phyloP scores from a whole-genome alignment of 2,888 invertebrate genomes.

The Nomada ferruginata region DNA sequence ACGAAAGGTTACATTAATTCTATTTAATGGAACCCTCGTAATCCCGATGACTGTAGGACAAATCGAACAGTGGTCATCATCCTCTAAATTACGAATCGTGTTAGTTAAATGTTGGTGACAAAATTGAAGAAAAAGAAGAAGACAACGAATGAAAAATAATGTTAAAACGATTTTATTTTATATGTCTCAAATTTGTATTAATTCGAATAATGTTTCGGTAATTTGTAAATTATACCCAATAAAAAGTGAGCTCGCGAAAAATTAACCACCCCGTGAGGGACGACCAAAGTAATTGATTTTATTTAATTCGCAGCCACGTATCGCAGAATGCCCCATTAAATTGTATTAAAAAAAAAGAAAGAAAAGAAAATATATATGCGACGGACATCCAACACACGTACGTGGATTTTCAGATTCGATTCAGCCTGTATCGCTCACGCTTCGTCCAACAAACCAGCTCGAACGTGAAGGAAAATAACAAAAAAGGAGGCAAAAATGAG shows the following conservation, averaged over 20 bases:
- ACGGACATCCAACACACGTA: neutral
- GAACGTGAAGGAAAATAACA: neutral
- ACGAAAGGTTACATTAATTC: conserved; percentile 40
- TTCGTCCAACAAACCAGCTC: neutral
- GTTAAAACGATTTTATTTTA: too few species aligned
- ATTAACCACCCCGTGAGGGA: neutral
- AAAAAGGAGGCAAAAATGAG: neutral
- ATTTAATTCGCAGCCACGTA: neutral
- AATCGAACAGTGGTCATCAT: neutral
- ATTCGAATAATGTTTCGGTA: too few species aligned
- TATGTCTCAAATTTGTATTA: too few species aligned
- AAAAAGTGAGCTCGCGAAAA: too few species aligned
- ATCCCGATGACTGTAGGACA: neutral
- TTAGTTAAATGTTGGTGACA: too few species aligned
- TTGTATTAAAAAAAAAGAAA: neutral
- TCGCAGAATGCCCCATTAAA: neutral
- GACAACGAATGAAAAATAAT: too few species aligned
- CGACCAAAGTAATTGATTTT: too few species aligned
- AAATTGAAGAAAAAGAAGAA: too few species aligned
- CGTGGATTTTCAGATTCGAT: neutral
- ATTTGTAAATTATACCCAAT: too few species aligned
- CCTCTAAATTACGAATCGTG: neutral
- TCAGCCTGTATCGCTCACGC: neutral
- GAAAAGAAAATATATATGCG: neutral
- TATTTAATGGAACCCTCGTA: conserved; percentile 15